These are phyloP conservation scores for Podabrus alpinus DNA, from an alignment of 2,888 invertebrate species.

Conservation along the genomic window DNA sequence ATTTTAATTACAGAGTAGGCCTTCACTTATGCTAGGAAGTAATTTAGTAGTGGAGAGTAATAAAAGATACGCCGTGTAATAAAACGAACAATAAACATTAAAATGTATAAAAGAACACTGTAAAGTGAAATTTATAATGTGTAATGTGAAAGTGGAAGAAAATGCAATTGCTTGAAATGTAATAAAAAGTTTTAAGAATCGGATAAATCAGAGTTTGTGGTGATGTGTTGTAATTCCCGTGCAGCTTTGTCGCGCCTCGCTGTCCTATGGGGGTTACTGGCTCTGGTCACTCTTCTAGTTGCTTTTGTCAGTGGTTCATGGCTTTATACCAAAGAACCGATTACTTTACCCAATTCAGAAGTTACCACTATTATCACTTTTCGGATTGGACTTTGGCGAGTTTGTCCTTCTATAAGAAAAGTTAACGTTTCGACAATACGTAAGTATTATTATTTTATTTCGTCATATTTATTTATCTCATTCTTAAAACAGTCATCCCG, in stretches of 20 bases:
- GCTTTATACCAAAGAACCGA: constrained; percentile 58
- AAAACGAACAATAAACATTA: not conserved
- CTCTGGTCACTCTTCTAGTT: constrained; percentile 54
- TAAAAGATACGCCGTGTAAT: not conserved
- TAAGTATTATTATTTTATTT: constrained; percentile 47
- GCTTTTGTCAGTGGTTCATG: constrained; percentile 59
- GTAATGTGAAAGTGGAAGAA: constrained; percentile 7
- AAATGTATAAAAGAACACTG: not conserved
- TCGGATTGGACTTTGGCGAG: constrained; percentile 59
- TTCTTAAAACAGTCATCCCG: not conserved
- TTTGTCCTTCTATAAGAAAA: constrained; percentile 56
- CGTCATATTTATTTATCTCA: not conserved
- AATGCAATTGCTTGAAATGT: constrained; percentile 14
- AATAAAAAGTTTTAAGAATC: constrained; percentile 23
- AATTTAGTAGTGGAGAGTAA: not conserved
- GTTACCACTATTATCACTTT: constrained; percentile 57
- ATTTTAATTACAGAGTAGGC: not conserved
- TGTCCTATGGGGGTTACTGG: constrained; percentile 55
- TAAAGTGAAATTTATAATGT: constrained; percentile 4
- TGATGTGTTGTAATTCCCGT: constrained; percentile 53
- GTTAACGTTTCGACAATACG: constrained; percentile 54
- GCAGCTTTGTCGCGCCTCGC: constrained; percentile 55
- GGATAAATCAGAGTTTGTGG: constrained; percentile 32
- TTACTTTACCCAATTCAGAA: constrained; percentile 53
- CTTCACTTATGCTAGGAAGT: not conserved